These are phyloP conservation scores for Stylophora pistillata DNA, from an alignment of 64 coral and sea anemone species.

Conservation along the genomic window DNA sequence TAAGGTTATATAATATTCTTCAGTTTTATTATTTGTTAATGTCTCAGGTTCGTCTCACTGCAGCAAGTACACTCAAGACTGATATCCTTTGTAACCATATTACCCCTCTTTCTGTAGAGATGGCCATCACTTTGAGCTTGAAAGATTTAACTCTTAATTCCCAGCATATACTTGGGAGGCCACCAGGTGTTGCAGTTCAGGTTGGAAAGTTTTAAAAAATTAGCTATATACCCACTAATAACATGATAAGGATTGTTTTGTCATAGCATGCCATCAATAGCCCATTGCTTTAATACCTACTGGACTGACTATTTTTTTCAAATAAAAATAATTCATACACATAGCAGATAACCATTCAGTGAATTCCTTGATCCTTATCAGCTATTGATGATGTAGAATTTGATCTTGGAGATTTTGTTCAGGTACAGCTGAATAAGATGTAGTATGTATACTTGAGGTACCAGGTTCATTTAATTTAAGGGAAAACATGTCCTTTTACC, in stretches of 20 bases:
- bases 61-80: constrained; percentile 84
- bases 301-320: too few relatives aligned
- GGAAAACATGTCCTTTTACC: too few relatives aligned
- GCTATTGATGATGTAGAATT: constrained; percentile 93
- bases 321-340: too few relatives aligned
- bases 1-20: too few relatives aligned
- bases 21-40: neutral
- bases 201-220: too few relatives aligned
- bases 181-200: too few relatives aligned
- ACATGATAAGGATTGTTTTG: neutral
- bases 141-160: too few relatives aligned
- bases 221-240: too few relatives aligned
- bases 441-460: neutral
- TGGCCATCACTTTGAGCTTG: too few relatives aligned
- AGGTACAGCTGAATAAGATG: constrained; percentile 46
- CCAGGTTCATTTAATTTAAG: too few relatives aligned
- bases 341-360: neutral
- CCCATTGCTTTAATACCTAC: neutral
- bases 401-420: constrained; percentile 73
- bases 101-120: neutral
- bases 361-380: constrained; percentile 47
- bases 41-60: constrained; percentile 83
- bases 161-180: too few relatives aligned
- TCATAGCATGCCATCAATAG: neutral
- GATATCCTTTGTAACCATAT: constrained; percentile 72